Conservation (phyloP, 2,113 vertebrate genomes). For the Saiga tatarica region DNA sequence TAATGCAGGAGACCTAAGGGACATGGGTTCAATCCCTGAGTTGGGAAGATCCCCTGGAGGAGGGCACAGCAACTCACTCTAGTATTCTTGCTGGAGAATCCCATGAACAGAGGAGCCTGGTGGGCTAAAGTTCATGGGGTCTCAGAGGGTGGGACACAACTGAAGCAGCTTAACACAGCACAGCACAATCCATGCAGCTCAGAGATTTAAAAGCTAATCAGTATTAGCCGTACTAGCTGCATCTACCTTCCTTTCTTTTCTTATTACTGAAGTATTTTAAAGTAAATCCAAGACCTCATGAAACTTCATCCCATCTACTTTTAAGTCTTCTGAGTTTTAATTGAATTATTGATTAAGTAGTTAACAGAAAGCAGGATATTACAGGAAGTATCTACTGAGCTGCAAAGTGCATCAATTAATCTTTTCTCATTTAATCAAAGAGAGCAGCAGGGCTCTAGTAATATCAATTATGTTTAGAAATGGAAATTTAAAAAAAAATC, state of each 20-base stretch:
- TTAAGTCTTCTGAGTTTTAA: constrained; percentile 59
- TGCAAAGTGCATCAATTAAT: constrained; percentile 50
- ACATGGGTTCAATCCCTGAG: neutral
- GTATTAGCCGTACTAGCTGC: neutral
- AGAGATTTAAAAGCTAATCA: neutral
- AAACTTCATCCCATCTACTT: constrained; percentile 20
- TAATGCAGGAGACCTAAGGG: neutral
- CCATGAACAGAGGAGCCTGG: neutral
- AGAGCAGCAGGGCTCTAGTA: constrained; percentile 41
- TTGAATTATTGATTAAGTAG: constrained; percentile 42
- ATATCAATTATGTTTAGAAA: constrained; percentile 59
- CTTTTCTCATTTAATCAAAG: constrained; percentile 66
- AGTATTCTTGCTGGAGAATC: neutral
- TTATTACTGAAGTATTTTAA: constrained; percentile 5
- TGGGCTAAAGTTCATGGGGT: neutral
- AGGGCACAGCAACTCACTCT: neutral
- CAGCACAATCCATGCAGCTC: neutral
- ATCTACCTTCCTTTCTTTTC: neutral
- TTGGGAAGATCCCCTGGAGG: neutral
- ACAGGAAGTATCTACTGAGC: constrained; percentile 47
- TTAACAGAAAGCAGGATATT: constrained; percentile 56
- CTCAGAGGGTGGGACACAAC: fast-evolving
- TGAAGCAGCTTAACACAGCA: neutral
- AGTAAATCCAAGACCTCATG: constrained; percentile 12
- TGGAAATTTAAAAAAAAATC: neutral